Percentiles rank a stretch among this genome's conserved stretches.
Evolutionary conservation across 2,113 vertebrate species (phyloP).

Genomic region (Reinhardtius hippoglossoides): DNA sequence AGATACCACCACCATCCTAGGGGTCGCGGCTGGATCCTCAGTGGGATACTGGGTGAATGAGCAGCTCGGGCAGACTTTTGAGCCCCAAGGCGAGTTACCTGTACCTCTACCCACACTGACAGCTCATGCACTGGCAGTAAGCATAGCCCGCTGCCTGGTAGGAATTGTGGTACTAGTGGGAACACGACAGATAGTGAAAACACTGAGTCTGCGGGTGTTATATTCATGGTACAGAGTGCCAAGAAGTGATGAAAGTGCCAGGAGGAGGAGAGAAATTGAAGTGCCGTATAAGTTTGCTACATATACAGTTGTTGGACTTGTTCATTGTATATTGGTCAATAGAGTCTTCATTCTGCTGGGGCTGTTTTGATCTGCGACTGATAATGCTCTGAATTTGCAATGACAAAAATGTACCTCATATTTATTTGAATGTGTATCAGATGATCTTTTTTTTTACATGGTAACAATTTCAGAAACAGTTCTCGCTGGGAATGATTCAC

Average conservation of each 20-base stretch:
- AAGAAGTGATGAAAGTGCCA: constrained; percentile 75
- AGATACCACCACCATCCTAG: constrained; percentile 93
- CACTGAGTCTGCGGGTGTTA: constrained; percentile 78
- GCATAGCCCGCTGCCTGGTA: constrained; percentile 77
- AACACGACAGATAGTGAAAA: constrained; percentile 83
- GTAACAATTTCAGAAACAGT: not conserved
- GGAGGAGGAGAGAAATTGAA: constrained; percentile 88
- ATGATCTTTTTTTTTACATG: not conserved
- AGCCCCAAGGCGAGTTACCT: constrained; percentile 77
- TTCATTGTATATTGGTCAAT: constrained; percentile 86
- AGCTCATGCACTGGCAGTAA: accelerated
- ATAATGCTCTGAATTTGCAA: not conserved
- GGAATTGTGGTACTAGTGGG: constrained; percentile 83
- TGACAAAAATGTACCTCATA: constrained; percentile 26
- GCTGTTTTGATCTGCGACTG: constrained; percentile 78
- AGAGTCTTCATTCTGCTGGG: constrained; percentile 84
- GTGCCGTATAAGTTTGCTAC: constrained; percentile 94
- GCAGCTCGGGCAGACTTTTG: constrained; percentile 68
- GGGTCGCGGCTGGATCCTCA: constrained; percentile 84
- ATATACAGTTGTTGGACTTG: constrained; percentile 87
- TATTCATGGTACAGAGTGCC: constrained; percentile 83
- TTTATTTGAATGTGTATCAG: constrained; percentile 33
- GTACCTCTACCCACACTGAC: constrained; percentile 76
- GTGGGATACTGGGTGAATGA: constrained; percentile 92
- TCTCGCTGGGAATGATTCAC: constrained; percentile 27